Evolutionary conservation across 2,797 vertebrate genomes (phyloP), one percentile per base, ranked within the genome.

Genomic region (Artibeus lituratus): DNA sequence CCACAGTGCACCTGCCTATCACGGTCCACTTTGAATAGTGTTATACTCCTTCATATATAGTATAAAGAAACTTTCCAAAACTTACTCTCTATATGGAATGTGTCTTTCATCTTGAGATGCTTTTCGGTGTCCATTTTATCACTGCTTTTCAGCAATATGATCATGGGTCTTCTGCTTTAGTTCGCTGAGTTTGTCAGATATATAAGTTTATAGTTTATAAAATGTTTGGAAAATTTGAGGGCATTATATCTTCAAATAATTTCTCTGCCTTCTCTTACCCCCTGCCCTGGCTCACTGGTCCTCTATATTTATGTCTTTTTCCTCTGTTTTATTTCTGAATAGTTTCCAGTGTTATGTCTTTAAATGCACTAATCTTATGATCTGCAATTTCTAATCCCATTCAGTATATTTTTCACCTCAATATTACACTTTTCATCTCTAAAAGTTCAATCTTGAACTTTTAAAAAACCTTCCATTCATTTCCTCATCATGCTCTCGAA

Each of bases 401-500:
- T 87, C 15, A 65, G 16, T 67, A 5, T 35, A 92, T 55, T 73
- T 95, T 83, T 72, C 32, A 77, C 57, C n/a, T 84, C 42, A 39
- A 78, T 87, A 57, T 18, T 93, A 22, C 32, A 87, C n/a, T 78
- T 65, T 93, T 69, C 15, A 88, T 78, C 15, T 93, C 65, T 29
- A 12, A 83, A 65, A 47, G 37, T 83, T 88, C 35, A 83, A 32
- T 91, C 59, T 87, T 37, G 53, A 35, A 47, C 15, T 55, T 55
- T 69, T 57, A 15, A 44, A 65, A 76, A 83, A 70, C 49, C 35
- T 93, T 73, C 22, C 42, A 80, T 51, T 74, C 32, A 80, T 69
- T 87, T 93, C 57, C 49, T 91, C 62, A 90, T 84, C 47, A 21
- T 87, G 42, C 47, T 74, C 22, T 74, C 59, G 87, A 94, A 91